Base-by-base conservation (phyloP, 2,113 vertebrate genomes). In the Pampusana beccarii region DNA sequence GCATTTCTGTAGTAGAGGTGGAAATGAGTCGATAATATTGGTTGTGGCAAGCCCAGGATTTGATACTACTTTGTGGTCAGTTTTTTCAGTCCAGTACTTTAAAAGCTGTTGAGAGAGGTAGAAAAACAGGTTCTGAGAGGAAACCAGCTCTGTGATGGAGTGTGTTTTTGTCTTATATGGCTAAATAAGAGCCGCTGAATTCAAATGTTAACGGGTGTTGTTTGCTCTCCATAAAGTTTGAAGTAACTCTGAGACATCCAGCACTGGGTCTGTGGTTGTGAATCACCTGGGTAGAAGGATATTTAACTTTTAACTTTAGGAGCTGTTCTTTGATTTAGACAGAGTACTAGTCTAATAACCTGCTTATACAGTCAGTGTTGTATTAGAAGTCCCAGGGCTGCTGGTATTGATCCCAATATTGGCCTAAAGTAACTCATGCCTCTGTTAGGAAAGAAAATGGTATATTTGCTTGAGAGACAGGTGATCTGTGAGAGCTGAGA, bases 391-490 rank as follows among this genome's bases (percentile, higher is more conserved):
- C 87, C 66, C 87, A 72, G 25, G 17, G 57, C 46, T 91, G 50
- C 78, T 91, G 73, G 21, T 75, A 44, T 91, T 72, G 61, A 73
- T 80, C 46, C 56, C 44, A 82, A 17, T 38, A 67, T 42, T 88
- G 74, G 29, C 56, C 36, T 90, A 6, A 90, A 94, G 79, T 83
- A 94, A 54, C 62, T 86, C 60, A 9, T 51, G 58, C 25, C 9
- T 60, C 64, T 86, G 50, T 73, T 85, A 83, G 54, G 28, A 93
- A 82, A 90, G 51, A 70, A 94, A 91, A 95, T 66, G 0, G 14
- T 50, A 2, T 95, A 19, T 92, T 94, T 95, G 61, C 87, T 93
- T 93, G n/a, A 94, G 87, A 64, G 64, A 88, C 62, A 70, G 65
- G 58, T 54, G 54, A 36, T 57, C 36, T 2, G 5, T 69, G 50